Evolutionary conservation across 2,113 vertebrate species (phyloP), one percentile per base, ranked within the genome.

Genomic region (Zapornia atra): DNA sequence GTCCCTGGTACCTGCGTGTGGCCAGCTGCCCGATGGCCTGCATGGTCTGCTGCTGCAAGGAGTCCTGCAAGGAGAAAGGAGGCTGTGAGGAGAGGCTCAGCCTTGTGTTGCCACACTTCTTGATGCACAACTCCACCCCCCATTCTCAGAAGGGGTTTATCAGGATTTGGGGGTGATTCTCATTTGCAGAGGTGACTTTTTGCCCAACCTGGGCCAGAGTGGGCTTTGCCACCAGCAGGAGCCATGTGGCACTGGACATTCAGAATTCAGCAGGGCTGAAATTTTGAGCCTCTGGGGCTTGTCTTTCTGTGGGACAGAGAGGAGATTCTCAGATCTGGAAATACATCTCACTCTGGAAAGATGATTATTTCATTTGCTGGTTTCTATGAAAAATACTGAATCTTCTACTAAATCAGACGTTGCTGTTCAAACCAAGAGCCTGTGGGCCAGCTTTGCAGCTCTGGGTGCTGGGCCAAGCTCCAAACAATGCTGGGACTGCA

Each of bases 21-120:
- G 99, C 99, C 96, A 99, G 77, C 6, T 98, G 98, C 98, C 98
- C 97, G 75, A 99, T 99, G 82, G 99, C 99, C 95, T 98, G 98
- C 96, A 99, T 97, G 89, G 99, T 99, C 97, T 99, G 98, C 96
- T 99, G 99, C 96, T 99, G 99, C 94, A 99, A 94, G 1, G 99
- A 98, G 89, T 99, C 99, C 99, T 99, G 97, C 28, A 26, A 38
- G 90, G 64, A 95, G 25, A n/a, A 11, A 28, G 2, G 12, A 68
- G 42, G 16, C 42, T 51, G 54, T n/a, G 6, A 88, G 82, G 51
- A 78, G 10, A 82, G 25, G 25, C 25, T 65, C 90, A 29, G 63
- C 22, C 66, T 53, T n/a, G 18, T 12, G 1, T 3, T 21, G 17
- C 42, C 70, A 6, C 5, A 15, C 24, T 64, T 51, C 21, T 42